Conservation (phyloP, 2,113 vertebrate species). For the Neofelis nebulosa region DNA sequence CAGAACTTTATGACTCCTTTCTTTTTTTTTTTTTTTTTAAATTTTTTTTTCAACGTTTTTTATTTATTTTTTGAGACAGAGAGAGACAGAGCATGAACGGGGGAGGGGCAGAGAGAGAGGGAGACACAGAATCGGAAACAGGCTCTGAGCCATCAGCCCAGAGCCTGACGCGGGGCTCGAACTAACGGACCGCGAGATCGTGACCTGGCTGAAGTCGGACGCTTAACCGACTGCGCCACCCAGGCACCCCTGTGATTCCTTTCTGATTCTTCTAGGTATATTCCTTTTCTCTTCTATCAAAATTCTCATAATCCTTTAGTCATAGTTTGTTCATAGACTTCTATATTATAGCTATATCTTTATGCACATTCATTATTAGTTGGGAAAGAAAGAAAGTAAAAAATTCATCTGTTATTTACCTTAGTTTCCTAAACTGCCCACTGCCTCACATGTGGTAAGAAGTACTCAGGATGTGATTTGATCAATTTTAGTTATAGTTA, state of each 20-base stretch:
- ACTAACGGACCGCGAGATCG: no score
- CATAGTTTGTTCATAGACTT: neutral
- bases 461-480: neutral
- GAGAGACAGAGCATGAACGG: no score
- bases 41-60: no score
- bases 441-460: neutral
- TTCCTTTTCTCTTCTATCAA: neutral
- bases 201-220: no score
- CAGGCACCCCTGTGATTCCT: neutral
- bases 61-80: no score
- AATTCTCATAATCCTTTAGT: neutral
- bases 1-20: neutral
- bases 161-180: no score
- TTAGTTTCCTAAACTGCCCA: neutral
- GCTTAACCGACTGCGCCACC: no score
- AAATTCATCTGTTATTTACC: neutral
- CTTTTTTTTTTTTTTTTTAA: neutral
- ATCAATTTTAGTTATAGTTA: conserved; percentile 12
- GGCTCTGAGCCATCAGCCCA: no score
- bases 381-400: neutral
- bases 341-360: neutral
- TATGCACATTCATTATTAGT: neutral
- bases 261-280: neutral
- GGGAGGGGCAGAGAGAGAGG: no score
- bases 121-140: no score